Base-by-base conservation (phyloP, 2,113 vertebrate species). In the Calyptommatus sinebrachiatus region DNA sequence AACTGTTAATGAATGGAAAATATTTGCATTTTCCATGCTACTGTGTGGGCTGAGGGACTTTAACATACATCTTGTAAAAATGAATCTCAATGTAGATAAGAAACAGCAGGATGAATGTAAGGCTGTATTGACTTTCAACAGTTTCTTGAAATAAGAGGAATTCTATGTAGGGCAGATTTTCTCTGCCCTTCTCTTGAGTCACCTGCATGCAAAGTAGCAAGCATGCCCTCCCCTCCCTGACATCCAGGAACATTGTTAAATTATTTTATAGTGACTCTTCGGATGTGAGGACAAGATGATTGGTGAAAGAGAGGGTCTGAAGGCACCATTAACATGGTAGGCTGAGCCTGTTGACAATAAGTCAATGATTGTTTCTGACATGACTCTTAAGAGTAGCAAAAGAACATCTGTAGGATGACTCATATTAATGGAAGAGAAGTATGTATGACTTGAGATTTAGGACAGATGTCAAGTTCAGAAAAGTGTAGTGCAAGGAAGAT, bases 321-420 rank as follows among this genome's bases (percentile, higher is more conserved):
- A 89, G 90, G 86, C 22, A 75, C 86, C 81, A 86, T 90, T 93
- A 88, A 83, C 71, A 81, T 86, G 81, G 90, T 84, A 82, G 77
- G 87, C 57, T 86, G 86, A 87, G 35, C 66, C 53, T 88, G 80
- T 79, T 90, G 90, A 91, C 90, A 87, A 50, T 88, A 91, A 91
- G 90, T 92, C 90, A 88, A 88, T 92, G 92, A 92, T 92, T 91
- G 81, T 80, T 90, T 85, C 77, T 85, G 89, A 85, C 77, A 53
- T 35, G 83, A 46, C 72, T 89, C 60, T 75, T 74, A 81, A 86
- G 86, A 85, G 71, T 65, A 86, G 76, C 83, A 84, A 84, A 87
- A 89, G 87, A 79, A 80, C 7, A 1, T 85, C 71, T 85, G 79
- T 87, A 60, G 85, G 87, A 81, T 85, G 83, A 82, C 57, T 89